Base-by-base conservation (phyloP, 2,797 vertebrate species). In the Toxotes lorentzi region DNA sequence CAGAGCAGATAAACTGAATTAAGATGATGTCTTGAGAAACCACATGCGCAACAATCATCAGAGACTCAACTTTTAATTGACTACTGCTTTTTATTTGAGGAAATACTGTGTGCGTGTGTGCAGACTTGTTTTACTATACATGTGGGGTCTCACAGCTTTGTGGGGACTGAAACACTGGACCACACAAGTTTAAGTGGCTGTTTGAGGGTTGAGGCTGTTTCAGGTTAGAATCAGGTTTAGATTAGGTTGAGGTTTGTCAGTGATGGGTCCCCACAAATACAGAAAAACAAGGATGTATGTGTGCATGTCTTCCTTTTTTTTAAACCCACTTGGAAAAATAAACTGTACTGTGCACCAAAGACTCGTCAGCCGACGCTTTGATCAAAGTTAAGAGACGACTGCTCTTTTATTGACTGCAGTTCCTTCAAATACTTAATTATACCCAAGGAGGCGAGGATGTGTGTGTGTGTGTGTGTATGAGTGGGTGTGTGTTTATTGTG, bases 1-100 rank as follows among this genome's bases (percentile, higher is more conserved):
- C 84, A 92, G 81, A 86, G 70, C 13, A 73, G 86, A 66, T 89
- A 71, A 88, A 90, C 80, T 84, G 81, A 90, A 89, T 90, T 84
- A 90, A 74, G 56, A 45, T 73, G n/a, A n/a, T n/a, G n/a, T 30
- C 27, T 30, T 30, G 4, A 30, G 27, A 30, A 30, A 2, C 27
- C 27, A 30, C 27, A 30, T 30, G 27, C 27, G 3, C 27, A 30
- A 30, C 27, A 2, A 30, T 30, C 27, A 30, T 30, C 27, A 30
- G 27, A 27, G 27, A 30, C 27, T 30, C 27, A 4, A 30, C 27
- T 30, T 30, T 30, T 30, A 30, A 30, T 30, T 30, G 27, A 30
- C 27, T 30, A 30, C 27, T 30, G 27, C 27, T 30, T 30, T 30
- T 30, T 30, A 30, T 30, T 30, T 30, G 27, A 30, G 27, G 27